phyloP scores from a whole-genome alignment of 2,113 vertebrate species.

The Pagrus major region DNA sequence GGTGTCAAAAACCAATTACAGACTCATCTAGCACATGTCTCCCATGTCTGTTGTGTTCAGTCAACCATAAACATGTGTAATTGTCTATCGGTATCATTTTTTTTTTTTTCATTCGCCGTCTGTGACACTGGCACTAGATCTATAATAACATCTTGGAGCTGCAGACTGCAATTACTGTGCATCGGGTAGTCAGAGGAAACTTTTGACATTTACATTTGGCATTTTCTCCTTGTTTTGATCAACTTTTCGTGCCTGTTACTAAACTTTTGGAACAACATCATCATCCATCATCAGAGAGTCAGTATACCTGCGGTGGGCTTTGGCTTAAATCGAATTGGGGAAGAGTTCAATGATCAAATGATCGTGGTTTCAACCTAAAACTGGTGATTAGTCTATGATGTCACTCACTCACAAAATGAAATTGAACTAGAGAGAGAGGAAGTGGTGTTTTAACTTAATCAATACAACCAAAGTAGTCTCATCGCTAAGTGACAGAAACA shows the following conservation, averaged over 20 bases:
- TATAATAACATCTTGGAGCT: neutral
- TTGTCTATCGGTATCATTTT: conserved; percentile 38
- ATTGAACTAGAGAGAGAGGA: neutral
- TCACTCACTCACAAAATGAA: neutral
- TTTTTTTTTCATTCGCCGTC: conserved; percentile 26
- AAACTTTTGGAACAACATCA: neutral
- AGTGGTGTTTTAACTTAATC: neutral
- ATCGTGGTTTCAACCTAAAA: neutral
- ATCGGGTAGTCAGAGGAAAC: neutral
- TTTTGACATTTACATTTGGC: neutral
- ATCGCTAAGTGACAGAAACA: conserved; percentile 27
- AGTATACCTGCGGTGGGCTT: neutral
- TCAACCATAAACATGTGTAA: conserved; percentile 40
- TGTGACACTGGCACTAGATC: neutral
- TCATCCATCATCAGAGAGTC: neutral
- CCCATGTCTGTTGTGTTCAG: conserved; percentile 11
- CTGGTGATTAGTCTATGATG: neutral
- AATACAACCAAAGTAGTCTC: neutral
- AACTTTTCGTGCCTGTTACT: neutral
- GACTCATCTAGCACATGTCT: conserved; percentile 15
- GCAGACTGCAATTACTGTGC: neutral
- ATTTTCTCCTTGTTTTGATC: neutral
- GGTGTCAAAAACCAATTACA: conserved; percentile 33
- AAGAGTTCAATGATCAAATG: no score
- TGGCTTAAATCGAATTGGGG: neutral